Evolutionary conservation across 2,888 invertebrate genomes (phyloP).

Genomic region (Hymenopus coronatus): DNA sequence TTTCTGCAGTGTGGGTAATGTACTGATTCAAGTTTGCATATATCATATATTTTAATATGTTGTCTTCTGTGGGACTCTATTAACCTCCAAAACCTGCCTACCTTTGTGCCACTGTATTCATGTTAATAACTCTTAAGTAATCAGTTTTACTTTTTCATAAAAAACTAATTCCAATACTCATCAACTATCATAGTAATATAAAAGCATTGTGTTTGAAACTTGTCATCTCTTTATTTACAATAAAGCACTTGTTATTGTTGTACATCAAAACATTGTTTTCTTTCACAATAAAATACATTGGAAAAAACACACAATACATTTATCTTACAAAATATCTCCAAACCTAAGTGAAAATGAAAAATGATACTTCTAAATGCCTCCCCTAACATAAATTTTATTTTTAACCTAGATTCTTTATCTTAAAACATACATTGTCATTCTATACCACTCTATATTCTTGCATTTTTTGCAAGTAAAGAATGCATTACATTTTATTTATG

Average conservation of each 20-base stretch:
- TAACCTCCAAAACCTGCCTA: too few species aligned
- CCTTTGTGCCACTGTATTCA: too few species aligned
- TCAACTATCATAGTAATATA: too few species aligned
- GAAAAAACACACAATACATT: background rate
- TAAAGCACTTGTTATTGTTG: background rate
- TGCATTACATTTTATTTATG: background rate
- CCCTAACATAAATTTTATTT: background rate
- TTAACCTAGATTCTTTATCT: background rate
- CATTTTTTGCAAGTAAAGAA: background rate
- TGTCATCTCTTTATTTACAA: background rate
- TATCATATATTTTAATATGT: too few species aligned
- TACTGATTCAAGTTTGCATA: too few species aligned
- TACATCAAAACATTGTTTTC: background rate
- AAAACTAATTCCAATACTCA: too few species aligned
- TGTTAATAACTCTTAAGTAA: too few species aligned
- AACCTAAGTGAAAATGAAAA: background rate
- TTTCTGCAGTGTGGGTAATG: too few species aligned
- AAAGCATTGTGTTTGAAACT: background rate
- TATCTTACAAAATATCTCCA: background rate
- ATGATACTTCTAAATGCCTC: background rate
- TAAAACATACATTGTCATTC: background rate
- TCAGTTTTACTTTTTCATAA: too few species aligned
- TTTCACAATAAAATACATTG: background rate
- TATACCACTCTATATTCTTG: background rate
- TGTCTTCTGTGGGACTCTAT: too few species aligned